Percentiles rank a stretch among this genome's conserved stretches.
Evolutionary conservation across 2,888 invertebrate genomes (phyloP).

Genomic region (Dione vanillae): DNA sequence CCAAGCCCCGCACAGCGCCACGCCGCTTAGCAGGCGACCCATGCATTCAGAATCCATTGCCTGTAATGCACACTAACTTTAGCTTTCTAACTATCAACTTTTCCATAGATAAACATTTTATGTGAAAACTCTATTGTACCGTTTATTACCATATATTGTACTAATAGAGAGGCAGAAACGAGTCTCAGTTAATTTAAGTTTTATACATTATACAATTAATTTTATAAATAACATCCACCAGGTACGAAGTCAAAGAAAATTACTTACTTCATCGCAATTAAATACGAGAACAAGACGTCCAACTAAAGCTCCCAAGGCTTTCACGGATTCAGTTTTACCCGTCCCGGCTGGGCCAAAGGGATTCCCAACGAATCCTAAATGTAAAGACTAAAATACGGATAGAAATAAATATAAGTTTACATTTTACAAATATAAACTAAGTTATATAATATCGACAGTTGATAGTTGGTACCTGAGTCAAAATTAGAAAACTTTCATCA

Average conservation of each 20-base stretch:
- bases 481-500: slow-evolving; percentile 98
- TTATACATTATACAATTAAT: no score
- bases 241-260: slow-evolving; percentile 7
- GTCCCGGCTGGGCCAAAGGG: slow-evolving; percentile 99
- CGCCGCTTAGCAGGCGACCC: slow-evolving; percentile 96
- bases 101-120: background rate
- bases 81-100: no score
- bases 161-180: no score
- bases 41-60: slow-evolving; percentile 98
- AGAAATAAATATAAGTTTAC: background rate
- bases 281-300: slow-evolving; percentile 97
- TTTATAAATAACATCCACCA: no score
- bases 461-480: slow-evolving; percentile 92
- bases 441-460: background rate
- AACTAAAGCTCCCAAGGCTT: slow-evolving; percentile 94
- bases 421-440: background rate
- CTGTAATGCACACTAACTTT: slow-evolving; percentile 66
- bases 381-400: slow-evolving; percentile 88
- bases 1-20: slow-evolving; percentile 98
- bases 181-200: no score
- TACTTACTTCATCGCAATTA: slow-evolving; percentile 96
- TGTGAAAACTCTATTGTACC: no score
- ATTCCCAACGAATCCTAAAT: slow-evolving; percentile 98
- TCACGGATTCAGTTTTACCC: slow-evolving; percentile 99
- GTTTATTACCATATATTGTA: no score